Evolutionary conservation across 2,113 vertebrate species (phyloP).

Genomic region (Phaethon lepturus): DNA sequence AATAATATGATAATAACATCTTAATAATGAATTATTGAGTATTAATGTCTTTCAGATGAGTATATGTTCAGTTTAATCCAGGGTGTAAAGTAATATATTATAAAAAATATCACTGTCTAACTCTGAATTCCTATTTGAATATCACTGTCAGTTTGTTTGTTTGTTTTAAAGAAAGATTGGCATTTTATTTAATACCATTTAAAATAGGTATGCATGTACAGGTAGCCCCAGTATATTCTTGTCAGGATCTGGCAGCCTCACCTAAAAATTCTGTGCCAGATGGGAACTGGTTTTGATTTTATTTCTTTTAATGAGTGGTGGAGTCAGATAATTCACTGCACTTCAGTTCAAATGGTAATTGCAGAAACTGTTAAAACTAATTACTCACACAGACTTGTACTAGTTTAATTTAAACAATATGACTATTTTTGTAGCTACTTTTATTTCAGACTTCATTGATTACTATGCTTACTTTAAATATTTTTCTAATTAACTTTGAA

Average conservation of each 20-base stretch:
- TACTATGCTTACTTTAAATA: not conserved
- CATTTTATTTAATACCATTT: not conserved
- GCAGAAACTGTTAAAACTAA: not conserved
- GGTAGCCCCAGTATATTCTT: not conserved
- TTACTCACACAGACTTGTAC: not conserved
- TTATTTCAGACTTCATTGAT: not conserved
- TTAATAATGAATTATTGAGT: not conserved
- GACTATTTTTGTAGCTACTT: not conserved
- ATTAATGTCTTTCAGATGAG: not conserved
- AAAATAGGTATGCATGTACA: not conserved
- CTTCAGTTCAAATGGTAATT: not conserved
- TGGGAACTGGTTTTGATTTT: not conserved
- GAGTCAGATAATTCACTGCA: not conserved
- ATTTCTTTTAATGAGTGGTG: not conserved
- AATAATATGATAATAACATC: not conserved
- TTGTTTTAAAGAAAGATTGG: not conserved
- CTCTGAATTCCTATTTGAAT: not conserved
- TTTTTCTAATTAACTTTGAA: not conserved
- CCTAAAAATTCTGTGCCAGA: not conserved
- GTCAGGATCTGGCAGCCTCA: not conserved
- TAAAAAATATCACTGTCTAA: not conserved
- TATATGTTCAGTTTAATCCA: not conserved
- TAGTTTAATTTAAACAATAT: not conserved
- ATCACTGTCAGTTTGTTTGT: not conserved
- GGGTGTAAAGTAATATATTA: not conserved